phyloP scores from a whole-genome alignment of 2,113 vertebrate genomes.

The Rattus rattus region DNA sequence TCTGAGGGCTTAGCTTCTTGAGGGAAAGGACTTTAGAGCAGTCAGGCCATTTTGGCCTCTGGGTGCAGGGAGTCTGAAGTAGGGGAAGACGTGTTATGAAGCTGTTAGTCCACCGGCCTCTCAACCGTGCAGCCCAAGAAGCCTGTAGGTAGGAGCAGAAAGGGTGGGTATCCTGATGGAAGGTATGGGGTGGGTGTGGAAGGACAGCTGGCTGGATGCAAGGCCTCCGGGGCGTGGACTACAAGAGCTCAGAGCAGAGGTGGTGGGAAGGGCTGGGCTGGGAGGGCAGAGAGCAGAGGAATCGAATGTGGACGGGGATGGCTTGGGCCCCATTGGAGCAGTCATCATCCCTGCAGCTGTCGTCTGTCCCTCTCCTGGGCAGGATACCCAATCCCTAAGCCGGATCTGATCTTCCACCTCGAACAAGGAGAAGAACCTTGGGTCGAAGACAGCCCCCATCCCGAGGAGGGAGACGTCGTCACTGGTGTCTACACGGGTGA shows the following conservation, averaged over 20 bases:
- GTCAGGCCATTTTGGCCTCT: background rate
- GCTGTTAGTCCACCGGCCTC: background rate
- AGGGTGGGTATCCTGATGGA: too few species aligned
- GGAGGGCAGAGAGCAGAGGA: background rate
- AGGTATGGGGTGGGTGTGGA: too few species aligned
- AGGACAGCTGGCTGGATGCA: too few species aligned
- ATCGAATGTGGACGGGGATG: background rate
- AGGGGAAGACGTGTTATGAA: background rate
- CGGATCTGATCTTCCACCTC: conserved; percentile 76
- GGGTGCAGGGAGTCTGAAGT: background rate
- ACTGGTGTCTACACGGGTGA: conserved; percentile 82
- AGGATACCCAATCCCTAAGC: conserved; percentile 82
- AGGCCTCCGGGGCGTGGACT: background rate
- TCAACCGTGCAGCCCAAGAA: accelerated
- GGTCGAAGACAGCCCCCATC: conserved; percentile 75
- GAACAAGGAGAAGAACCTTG: conserved; percentile 78
- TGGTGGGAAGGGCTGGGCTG: background rate
- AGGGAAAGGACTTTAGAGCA: background rate
- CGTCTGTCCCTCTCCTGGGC: background rate
- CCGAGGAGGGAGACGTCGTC: conserved; percentile 79
- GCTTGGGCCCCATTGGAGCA: background rate
- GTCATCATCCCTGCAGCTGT: background rate
- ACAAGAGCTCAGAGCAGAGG: background rate
- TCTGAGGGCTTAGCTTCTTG: background rate
- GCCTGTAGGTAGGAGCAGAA: background rate